Evolutionary conservation across 1,140 invertebrate genomes (phyloP).

Genomic region (Trichogramma pretiosum): DNA sequence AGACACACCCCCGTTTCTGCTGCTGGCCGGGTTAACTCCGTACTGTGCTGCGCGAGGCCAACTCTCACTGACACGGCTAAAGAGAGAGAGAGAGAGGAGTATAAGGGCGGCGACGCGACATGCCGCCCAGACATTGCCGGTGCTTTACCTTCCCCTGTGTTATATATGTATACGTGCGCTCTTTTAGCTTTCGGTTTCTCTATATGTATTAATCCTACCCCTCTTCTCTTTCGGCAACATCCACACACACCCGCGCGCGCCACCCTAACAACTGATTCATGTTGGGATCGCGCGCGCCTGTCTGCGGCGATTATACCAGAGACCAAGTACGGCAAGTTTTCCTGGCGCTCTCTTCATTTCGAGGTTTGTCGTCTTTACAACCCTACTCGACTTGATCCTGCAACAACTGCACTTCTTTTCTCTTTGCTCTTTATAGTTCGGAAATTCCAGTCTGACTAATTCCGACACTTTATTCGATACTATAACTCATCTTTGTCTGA

Average conservation of each 20-base stretch:
- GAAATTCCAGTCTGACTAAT: no score
- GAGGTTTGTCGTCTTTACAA: conserved; percentile 7
- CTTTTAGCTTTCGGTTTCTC: conserved; percentile 13
- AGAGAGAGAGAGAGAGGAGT: no score
- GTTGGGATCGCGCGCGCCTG: no score
- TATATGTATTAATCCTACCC: background rate
- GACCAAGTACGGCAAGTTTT: no score
- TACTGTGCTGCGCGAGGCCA: background rate
- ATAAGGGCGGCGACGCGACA: background rate
- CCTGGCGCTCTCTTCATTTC: conserved; percentile 1
- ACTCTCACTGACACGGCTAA: conserved; percentile 5
- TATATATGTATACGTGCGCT: background rate
- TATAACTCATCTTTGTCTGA: no score
- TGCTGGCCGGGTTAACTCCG: conserved; percentile 7
- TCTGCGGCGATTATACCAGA: no score
- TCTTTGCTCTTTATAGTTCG: no score
- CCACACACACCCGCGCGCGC: background rate
- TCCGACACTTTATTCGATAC: no score
- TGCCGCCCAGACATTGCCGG: background rate
- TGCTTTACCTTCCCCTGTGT: background rate
- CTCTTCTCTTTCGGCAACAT: background rate
- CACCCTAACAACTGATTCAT: no score
- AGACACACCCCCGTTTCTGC: conserved; percentile 10
- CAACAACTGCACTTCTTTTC: no score
- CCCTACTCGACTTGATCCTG: no score